A percentile compares a stretch with the other conserved stretches of the same genome.
These are phyloP conservation scores for Callipepla californica DNA, from an alignment of 2,113 vertebrate genomes.

Conservation along the genomic window DNA sequence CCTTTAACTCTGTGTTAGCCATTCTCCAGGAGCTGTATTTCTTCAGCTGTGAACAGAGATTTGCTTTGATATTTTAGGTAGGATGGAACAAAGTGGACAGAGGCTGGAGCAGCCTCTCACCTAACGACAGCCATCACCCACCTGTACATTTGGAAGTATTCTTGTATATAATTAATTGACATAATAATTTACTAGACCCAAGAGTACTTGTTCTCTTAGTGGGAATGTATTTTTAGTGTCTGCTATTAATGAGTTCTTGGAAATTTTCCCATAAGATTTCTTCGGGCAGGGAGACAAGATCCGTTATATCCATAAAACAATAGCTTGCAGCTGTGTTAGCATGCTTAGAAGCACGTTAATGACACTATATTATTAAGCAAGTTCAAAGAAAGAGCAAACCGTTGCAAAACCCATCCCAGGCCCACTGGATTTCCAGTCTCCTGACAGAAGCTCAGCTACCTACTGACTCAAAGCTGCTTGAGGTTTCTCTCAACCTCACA, in stretches of 20 bases:
- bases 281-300: not conserved
- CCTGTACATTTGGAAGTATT: not conserved
- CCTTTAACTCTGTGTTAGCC: fast-evolving
- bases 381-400: not conserved
- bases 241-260: conserved; percentile 34
- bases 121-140: not conserved
- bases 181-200: not conserved
- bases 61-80: not conserved
- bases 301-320: not conserved
- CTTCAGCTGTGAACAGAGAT: not conserved
- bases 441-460: not conserved
- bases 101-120: not conserved
- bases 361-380: not conserved
- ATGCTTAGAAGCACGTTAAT: not conserved
- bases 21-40: not conserved
- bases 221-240: conserved; percentile 23
- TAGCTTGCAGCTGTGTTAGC: conserved; percentile 23
- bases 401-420: not conserved
- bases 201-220: not conserved
- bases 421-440: not conserved
- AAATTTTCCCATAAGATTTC: conserved; percentile 34
- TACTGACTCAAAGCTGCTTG: not conserved
- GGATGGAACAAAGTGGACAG: not conserved
- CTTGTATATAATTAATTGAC: not conserved
- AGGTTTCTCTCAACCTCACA: not conserved